phyloP scores from a whole-genome alignment of 2,113 vertebrate species.

The Mormyrus lacerda region DNA sequence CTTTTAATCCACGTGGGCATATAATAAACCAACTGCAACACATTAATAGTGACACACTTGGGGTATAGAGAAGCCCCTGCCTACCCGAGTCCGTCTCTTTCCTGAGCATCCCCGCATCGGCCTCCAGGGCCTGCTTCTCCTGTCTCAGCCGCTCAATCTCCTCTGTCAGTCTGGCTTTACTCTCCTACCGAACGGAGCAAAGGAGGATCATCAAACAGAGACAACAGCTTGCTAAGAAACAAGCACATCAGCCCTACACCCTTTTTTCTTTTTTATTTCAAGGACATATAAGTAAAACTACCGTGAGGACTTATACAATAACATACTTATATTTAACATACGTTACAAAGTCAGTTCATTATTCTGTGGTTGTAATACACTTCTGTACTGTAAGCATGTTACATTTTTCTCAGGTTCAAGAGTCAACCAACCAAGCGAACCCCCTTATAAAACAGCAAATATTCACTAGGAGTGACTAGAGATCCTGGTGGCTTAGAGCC shows the following conservation, averaged over 20 bases:
- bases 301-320: not conserved
- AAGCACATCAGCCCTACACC: not conserved
- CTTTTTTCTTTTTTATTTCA: not conserved
- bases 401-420: not conserved
- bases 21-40: not conserved
- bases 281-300: not conserved
- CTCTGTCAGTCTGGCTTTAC: constrained; percentile 63
- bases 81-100: constrained; percentile 73
- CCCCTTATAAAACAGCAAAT: not conserved
- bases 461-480: not conserved
- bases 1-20: not conserved
- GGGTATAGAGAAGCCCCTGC: constrained; percentile 54
- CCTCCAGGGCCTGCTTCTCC: constrained; percentile 76
- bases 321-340: not conserved
- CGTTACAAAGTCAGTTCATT: not conserved
- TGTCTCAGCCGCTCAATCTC: constrained; percentile 70
- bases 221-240: not conserved
- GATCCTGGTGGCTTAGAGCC: not conserved
- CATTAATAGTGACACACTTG: constrained; percentile 55
- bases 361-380: not conserved
- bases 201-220: not conserved
- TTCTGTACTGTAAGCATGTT: not conserved
- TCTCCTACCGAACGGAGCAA: constrained; percentile 58
- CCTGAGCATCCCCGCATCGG: constrained; percentile 71
- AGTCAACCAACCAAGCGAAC: not conserved